phyloP scores from a whole-genome alignment of 2,797 vertebrate species.

The Podarcis lilfordi region DNA sequence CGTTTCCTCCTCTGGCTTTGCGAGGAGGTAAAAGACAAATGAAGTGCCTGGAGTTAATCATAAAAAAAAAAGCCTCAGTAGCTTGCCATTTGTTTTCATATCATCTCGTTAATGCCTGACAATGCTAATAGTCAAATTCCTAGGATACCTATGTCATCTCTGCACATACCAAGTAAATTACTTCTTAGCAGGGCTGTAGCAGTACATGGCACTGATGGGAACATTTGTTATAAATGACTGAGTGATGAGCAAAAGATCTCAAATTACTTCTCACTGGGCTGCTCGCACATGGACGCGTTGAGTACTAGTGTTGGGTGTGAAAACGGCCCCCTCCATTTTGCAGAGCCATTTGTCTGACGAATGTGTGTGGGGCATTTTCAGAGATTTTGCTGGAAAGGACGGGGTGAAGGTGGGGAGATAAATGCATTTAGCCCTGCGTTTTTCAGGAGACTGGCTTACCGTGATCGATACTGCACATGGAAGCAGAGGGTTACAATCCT shows the following conservation, averaged over 20 bases:
- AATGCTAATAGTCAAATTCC: constrained; percentile 35
- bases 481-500: neutral
- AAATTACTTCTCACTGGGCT: neutral
- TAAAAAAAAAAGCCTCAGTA: neutral
- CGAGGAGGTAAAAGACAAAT: constrained; percentile 21
- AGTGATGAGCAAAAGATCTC: constrained; percentile 17
- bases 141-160: constrained; percentile 20
- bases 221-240: constrained; percentile 31
- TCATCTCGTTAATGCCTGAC: constrained; percentile 32
- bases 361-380: neutral
- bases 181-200: constrained; percentile 4
- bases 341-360: neutral
- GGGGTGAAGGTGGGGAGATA: neutral
- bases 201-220: constrained; percentile 22
- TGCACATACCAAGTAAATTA: constrained; percentile 27
- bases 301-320: neutral
- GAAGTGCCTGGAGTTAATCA: constrained; percentile 21
- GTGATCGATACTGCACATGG: neutral
- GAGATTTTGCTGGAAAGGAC: neutral
- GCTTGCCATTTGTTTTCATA: constrained; percentile 30
- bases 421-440: neutral
- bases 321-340: neutral
- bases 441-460: neutral
- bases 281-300: neutral
- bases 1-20: neutral